Base-by-base conservation (phyloP, 2,797 vertebrate genomes). In the Catamblyrhynchus diadema region DNA sequence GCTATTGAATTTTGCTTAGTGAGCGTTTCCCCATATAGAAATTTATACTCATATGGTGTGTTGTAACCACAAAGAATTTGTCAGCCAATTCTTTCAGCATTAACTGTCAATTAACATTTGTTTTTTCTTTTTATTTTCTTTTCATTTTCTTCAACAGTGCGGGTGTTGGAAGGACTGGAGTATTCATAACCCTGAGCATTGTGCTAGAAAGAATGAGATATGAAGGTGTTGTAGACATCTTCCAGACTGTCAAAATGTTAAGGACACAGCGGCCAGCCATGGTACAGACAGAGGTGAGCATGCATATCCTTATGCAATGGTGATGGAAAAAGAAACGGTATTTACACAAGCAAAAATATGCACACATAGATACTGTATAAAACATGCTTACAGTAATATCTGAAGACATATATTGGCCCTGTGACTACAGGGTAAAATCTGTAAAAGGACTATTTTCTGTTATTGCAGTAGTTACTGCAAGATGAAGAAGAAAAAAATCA, bases 231-330 rank as follows among this genome's bases (percentile, higher is more conserved):
- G 99, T 99, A 98, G 99, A 99, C 98, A 99, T 99, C 97, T 99
- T 99, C 98, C 99, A 99, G 98, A 99, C 99, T 37, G 99, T 99
- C 97, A 99, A 99, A 98, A 99, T 99, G 99, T 97, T 99, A 96
- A 98, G 99, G 97, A 99, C 99, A 41, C 99, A 99, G 96, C 98
- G 99, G 97, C 99, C 99, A 96, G 99, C 99, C 88, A 99, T 99
- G 99, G 99, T 99, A 97, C 99, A 99, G 98, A 99, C 99, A 95
- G 99, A 99, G 99, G 99, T 99, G 94, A 98, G 98, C 45, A 73
- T 15, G 24, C 59, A 13, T 69, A 42, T 53, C 50, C 23, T 14
- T 70, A 37, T 66, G 56, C 14, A 61, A 6, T 16, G 14, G 6
- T 74, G 60, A 33, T n/a, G 10, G 33, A 73, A 87, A 87, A 89